phyloP scores from a whole-genome alignment of 2,888 invertebrate species.

The Drosophila mettleri region DNA sequence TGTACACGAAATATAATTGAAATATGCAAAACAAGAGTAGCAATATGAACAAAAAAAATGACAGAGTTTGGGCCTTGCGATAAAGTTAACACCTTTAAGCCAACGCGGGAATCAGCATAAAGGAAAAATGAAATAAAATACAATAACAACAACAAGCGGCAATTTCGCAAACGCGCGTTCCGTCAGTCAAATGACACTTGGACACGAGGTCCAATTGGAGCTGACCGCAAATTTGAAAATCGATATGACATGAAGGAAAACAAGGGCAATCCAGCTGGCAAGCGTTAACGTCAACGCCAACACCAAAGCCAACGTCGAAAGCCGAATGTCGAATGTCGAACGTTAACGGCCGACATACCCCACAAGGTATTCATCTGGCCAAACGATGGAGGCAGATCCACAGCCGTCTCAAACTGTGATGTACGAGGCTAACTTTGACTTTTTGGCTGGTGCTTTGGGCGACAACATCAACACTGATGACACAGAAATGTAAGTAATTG shows the following conservation, averaged over 20 bases:
- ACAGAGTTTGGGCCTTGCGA: constrained; percentile 38
- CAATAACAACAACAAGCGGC: constrained; percentile 31
- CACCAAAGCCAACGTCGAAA: constrained; percentile 22
- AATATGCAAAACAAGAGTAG: constrained; percentile 37
- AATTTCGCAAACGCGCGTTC: constrained; percentile 71
- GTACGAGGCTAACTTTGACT: constrained; percentile 60
- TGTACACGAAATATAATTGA: constrained; percentile 38
- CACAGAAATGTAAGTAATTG: constrained; percentile 66
- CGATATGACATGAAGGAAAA: constrained; percentile 76
- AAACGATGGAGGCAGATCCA: constrained; percentile 14
- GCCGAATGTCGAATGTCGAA: neutral
- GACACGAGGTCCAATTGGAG: constrained; percentile 67
- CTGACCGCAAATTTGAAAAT: constrained; percentile 67
- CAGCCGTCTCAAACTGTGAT: constrained; percentile 46
- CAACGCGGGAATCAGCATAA: constrained; percentile 58
- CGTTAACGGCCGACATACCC: constrained; percentile 48
- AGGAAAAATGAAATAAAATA: constrained; percentile 21
- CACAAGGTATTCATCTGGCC: constrained; percentile 46
- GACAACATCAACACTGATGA: constrained; percentile 42
- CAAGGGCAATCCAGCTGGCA: constrained; percentile 55
- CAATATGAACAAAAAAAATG: neutral
- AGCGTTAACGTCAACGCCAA: constrained; percentile 54
- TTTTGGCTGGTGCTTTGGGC: constrained; percentile 16
- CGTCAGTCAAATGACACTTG: constrained; percentile 73
- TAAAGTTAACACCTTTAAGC: constrained; percentile 81